phyloP scores from a whole-genome alignment of 1,140 invertebrate species.

The Zaprionus taronus region DNA sequence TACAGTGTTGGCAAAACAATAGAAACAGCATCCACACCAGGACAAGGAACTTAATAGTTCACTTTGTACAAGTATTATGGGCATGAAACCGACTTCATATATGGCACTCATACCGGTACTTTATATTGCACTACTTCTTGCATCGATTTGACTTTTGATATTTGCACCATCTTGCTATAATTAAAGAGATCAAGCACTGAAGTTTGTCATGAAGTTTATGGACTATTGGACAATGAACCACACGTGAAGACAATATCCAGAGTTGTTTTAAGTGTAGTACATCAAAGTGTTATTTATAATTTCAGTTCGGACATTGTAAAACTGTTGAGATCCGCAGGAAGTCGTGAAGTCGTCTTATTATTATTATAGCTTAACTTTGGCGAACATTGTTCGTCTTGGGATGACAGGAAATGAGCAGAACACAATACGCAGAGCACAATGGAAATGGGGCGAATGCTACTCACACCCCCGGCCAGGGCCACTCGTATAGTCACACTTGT shows the following conservation, averaged over 20 bases:
- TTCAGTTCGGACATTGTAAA: conserved; percentile 10
- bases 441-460: conserved; percentile 2
- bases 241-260: neutral
- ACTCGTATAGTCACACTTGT: conserved; percentile 12
- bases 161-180: too few relatives aligned
- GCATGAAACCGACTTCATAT: too few relatives aligned
- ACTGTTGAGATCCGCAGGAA: neutral
- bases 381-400: neutral
- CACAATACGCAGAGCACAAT: conserved; percentile 42
- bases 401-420: conserved; percentile 40
- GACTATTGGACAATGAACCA: too few relatives aligned
- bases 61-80: too few relatives aligned
- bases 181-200: too few relatives aligned
- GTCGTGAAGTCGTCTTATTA: neutral
- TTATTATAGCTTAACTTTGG: conserved; percentile 6
- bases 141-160: too few relatives aligned
- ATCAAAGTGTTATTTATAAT: conserved; percentile 2
- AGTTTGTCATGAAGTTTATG: too few relatives aligned
- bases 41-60: too few relatives aligned
- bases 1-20: too few relatives aligned
- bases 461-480: neutral
- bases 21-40: too few relatives aligned
- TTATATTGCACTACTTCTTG: too few relatives aligned
- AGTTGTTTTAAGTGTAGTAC: neutral
- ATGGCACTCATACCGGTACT: too few relatives aligned